Evolutionary conservation across 2,113 vertebrate genomes (phyloP).

Genomic region (Myotis yumanensis): DNA sequence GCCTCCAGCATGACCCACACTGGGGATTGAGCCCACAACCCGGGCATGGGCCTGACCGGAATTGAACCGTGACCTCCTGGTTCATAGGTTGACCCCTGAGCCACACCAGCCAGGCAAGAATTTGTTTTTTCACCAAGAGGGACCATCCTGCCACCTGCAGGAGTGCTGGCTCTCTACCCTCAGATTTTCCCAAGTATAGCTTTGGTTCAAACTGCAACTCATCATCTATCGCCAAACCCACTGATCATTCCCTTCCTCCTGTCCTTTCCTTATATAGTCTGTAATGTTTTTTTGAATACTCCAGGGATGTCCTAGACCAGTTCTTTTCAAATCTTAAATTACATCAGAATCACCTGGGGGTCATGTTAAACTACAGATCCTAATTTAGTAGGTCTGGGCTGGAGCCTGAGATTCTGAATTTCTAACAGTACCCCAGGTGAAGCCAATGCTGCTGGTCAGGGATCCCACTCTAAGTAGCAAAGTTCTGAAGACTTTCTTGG

Average conservation of each 20-base stretch:
- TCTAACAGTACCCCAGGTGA: not conserved
- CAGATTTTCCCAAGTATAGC: not conserved
- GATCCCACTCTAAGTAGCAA: not conserved
- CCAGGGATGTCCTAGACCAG: not conserved
- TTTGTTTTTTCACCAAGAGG: not conserved
- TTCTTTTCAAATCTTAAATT: not conserved
- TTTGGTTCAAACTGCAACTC: conserved; percentile 26
- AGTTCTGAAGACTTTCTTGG: not conserved
- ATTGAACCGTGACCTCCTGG: too few relatives aligned
- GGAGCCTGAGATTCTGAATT: not conserved
- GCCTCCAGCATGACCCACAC: too few relatives aligned
- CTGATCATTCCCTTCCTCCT: not conserved
- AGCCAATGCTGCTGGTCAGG: not conserved
- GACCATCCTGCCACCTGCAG: not conserved
- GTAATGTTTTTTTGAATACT: not conserved
- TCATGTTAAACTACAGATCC: not conserved
- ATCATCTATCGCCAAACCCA: not conserved
- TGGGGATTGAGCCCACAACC: too few relatives aligned
- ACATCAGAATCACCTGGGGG: not conserved
- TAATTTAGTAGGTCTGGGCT: not conserved
- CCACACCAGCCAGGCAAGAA: not conserved
- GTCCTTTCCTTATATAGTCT: not conserved
- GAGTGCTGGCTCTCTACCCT: not conserved
- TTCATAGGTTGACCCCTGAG: too few relatives aligned
- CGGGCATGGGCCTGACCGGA: too few relatives aligned